Evolutionary conservation across 2,113 vertebrate genomes (phyloP), one percentile per base, ranked within the genome.

Genomic region (Halcyon senegalensis): DNA sequence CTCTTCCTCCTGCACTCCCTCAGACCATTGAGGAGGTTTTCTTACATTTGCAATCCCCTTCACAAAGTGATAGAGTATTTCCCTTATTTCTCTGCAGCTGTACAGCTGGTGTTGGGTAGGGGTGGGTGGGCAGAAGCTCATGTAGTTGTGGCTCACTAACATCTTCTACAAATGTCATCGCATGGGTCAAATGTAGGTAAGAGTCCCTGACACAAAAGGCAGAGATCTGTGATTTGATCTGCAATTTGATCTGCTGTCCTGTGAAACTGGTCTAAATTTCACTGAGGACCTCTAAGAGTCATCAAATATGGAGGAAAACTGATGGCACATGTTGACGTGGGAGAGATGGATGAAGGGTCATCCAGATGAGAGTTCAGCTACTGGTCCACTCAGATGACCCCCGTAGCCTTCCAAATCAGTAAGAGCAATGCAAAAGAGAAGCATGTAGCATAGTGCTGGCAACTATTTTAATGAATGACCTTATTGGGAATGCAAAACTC

Each of bases 291-390:
- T 79, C 53, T 53, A 91, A 84, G 48, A 12, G 7, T 62, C 41
- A 12, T 64, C 55, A 62, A 27, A 74, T 13, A 8, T 21, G 37
- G 46, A 86, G 59, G 46, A 76, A 76, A 43, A 63, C 46, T 70
- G 41, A 10, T 3, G 5, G 5, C 16, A 16, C 11, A 30, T 3
- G 2, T 62, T 35, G 33, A 48, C 0, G 0, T n/a, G 41, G 44
- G 33, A 63, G 46, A 75, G 30, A 16, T 43, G 30, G 23, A n/a
- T 67, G 51, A 86, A 69, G 6, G 27, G 41, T 84, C 3, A 1
- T 66, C 31, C 55, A 46, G 35, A 53, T 11, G 21, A 78, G 39
- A 72, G 69, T 59, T 79, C 51, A 53, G 35, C 69, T 81, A 13
- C 50, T 56, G 23, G 33, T 76, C 56, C 33, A 43, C 37, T 70